Base-by-base conservation (phyloP, 1,140 invertebrate genomes). In the Anthonomus grandis region DNA sequence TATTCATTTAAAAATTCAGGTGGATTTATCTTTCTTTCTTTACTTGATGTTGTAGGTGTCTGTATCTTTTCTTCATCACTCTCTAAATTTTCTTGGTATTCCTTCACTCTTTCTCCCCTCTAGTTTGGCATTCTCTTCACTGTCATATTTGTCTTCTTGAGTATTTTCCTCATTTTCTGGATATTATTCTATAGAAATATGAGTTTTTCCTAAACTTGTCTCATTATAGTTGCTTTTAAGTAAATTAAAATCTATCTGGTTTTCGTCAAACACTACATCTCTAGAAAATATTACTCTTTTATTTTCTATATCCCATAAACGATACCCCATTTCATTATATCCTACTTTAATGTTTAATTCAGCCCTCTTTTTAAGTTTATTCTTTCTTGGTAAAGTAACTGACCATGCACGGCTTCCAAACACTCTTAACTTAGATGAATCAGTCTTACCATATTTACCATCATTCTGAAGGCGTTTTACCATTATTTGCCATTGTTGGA, bases 1-100 rank as follows among this genome's bases (percentile, higher is more conserved):
- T 49, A 38, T 36, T 49, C 47, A 9, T 34, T 36, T 9, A 49
- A 19, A 19, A 13, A 24, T 51, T 31, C 15, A 17, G 21, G 34
- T 24, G 10, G 12, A 39, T 13, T 39, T 18, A 38, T 51, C 17
- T 34, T 31, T 39, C n/a, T n/a, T n/a, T n/a, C n/a, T n/a, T n/a
- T n/a, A n/a, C n/a, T n/a, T n/a, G n/a, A n/a, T n/a, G n/a, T n/a
- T n/a, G n/a, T n/a, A n/a, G n/a, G n/a, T n/a, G n/a, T n/a, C n/a
- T n/a, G n/a, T n/a, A n/a, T n/a, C 37, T 51, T 39, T 38, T 21
- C n/a, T 31, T 31, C 6, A 6, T 31, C 6, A n/a, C 6, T 31
- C 6, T 31, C 27, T 31, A 6, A 8, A 31, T 31, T 31, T 31
- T 31, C 6, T 31, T 8, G 6, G n/a, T n/a, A 31, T n/a, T 31